Percentiles rank a stretch among this genome's conserved stretches.
These are phyloP conservation scores for Ahaetulla prasina DNA, from an alignment of 2,113 vertebrate genomes.

Conservation along the genomic window DNA sequence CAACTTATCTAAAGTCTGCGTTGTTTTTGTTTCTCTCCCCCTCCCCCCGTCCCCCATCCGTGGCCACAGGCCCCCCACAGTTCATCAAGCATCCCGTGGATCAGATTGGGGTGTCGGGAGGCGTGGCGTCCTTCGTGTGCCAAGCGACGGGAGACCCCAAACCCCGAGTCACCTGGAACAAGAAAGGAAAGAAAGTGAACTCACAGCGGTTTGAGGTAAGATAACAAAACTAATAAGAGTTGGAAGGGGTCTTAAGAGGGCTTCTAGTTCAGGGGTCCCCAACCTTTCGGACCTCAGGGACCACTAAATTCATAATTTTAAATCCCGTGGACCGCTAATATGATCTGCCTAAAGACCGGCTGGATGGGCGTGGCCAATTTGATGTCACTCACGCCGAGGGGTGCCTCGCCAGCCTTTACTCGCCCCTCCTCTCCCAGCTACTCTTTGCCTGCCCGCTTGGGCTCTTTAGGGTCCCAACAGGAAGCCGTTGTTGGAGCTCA, in stretches of 20 bases:
- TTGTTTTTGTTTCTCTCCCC: background rate
- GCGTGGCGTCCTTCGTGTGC: constrained; percentile 97
- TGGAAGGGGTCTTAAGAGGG: background rate
- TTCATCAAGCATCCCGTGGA: constrained; percentile 92
- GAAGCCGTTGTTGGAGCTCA: too few relatives aligned
- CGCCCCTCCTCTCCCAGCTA: too few relatives aligned
- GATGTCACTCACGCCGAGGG: too few relatives aligned
- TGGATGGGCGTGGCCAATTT: too few relatives aligned
- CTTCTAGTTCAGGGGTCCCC: background rate
- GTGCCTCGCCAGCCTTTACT: too few relatives aligned
- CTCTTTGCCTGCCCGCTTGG: too few relatives aligned
- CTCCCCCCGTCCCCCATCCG: background rate
- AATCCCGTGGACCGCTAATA: too few relatives aligned
- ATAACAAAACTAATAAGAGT: background rate
- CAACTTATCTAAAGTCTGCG: background rate
- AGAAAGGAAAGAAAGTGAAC: constrained; percentile 97
- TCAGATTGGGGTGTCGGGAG: constrained; percentile 94
- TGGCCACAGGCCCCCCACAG: constrained; percentile 72
- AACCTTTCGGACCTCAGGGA: too few relatives aligned
- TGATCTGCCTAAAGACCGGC: too few relatives aligned
- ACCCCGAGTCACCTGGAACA: constrained; percentile 95
- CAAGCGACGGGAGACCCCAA: constrained; percentile 93
- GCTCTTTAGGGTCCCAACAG: too few relatives aligned
- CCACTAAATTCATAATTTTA: too few relatives aligned
- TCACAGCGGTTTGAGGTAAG: constrained; percentile 96